A percentile compares a stretch with the other conserved stretches of the same genome.
phyloP scores from a whole-genome alignment of 1,140 invertebrate genomes.

The Archegozetes longisetosus region DNA sequence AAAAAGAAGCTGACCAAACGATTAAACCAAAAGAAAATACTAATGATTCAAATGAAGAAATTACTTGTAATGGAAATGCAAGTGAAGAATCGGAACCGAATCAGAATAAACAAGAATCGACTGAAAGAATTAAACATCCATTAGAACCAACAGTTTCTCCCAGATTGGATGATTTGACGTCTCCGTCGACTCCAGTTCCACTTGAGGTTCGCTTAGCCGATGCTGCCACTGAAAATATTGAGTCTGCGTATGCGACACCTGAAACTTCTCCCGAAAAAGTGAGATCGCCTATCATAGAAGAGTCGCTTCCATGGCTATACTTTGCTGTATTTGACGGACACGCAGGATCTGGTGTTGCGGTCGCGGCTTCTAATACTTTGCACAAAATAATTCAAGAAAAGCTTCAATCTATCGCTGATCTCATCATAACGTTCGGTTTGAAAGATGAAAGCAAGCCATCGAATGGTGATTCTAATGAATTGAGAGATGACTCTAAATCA shows the following conservation, averaged over 20 bases:
- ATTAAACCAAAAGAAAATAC: background rate
- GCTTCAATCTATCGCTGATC: slow-evolving; percentile 12
- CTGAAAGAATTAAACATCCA: background rate
- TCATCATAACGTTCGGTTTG: slow-evolving; percentile 18
- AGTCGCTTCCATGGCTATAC: slow-evolving; percentile 45
- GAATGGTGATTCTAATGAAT: background rate
- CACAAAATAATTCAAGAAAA: slow-evolving; percentile 59
- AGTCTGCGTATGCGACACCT: background rate
- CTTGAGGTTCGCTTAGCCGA: background rate
- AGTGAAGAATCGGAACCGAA: background rate
- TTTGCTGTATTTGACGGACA: slow-evolving; percentile 78
- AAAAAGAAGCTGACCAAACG: background rate
- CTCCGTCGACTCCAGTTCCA: slow-evolving; percentile 10
- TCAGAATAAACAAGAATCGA: background rate
- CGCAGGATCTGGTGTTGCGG: slow-evolving; percentile 62
- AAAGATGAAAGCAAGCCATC: background rate
- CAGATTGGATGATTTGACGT: slow-evolving; percentile 3
- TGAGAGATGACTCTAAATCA: background rate
- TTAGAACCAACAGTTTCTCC: background rate
- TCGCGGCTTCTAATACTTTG: slow-evolving; percentile 55
- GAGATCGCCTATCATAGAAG: slow-evolving; percentile 6
- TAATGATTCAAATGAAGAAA: background rate
- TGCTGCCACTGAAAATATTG: background rate
- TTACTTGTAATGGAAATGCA: background rate
- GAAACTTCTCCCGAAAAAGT: background rate